Base-by-base conservation (phyloP, 2,888 invertebrate species). In the Drosophila macrothrix region DNA sequence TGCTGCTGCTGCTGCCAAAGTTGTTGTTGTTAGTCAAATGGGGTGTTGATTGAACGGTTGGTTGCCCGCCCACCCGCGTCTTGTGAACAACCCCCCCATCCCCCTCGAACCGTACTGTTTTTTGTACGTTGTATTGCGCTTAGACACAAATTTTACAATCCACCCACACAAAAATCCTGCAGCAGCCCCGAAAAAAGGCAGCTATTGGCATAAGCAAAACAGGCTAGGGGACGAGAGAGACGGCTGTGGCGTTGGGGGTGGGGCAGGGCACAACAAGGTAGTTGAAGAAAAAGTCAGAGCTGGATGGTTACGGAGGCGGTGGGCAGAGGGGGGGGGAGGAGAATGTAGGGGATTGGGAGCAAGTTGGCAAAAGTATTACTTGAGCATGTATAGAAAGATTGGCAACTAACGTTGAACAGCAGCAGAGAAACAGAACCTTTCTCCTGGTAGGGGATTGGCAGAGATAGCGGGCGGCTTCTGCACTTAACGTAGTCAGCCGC, bases 41-140 rank as follows among this genome's bases (percentile, higher is more conserved):
- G 87, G 87, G 87, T 87, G 87, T 90, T 87, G 87, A 88, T 88
- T 90, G 90, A 88, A 90, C 88, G 90, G 90, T 90, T 89, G 87
- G 73, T 62, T 86, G 73, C 70, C 73, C 69, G 41, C 55, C 67
- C 53, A 28, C 41, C 53, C 14, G 28, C 52, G 46, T 58, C 37
- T 54, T 63, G 39, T 60, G 43, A 22, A 46, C 46, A 46, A 25
- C 19, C 49, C 9, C 9, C 28, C 16, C 49, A 16, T 10, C 14
- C 35, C 35, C 28, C 25, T 46, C 25, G 43, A 46, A 16, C 50
- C 31, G 53, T 46, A 29, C 31, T 54, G 41, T 59, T 72, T 58
- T 70, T 68, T 65, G 29, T 43, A 58, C 62, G 62, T 78, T 86
- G 77, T 78, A 76, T 82, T 84, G 86, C 89, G 89, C 73, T 87